Evolutionary conservation across 2,888 invertebrate species (phyloP), one percentile per base, ranked within the genome.

Genomic region (Synergus gifuensis): DNA sequence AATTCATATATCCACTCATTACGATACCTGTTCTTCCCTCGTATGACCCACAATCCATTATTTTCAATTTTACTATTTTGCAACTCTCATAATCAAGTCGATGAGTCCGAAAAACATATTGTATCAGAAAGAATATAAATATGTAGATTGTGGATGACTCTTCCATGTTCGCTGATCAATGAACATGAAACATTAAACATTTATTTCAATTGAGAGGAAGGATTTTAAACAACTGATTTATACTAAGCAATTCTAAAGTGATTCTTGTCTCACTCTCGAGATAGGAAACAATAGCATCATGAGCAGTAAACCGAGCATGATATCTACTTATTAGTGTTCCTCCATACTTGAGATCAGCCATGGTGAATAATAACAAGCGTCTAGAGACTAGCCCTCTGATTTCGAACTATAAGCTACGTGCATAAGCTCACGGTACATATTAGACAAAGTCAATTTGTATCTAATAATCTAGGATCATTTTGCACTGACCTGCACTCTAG

Each of bases 1-100:
- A 80, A 85, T 84, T 79, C 80, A 81, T 81, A 79, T 28, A 5
- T 76, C 64, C 83, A n/a, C 77, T 76, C 80, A 84, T 86, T 84
- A 85, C 76, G 82, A 83, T 84, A 81, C 82, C 58, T 80, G 79
- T 81, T 80, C 82, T 77, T 78, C 73, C 73, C 42, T 69, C 12
- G 16, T 62, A 76, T 82, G 84, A 83, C 82, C 84, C 62, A 76
- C 18, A 77, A 54, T 78, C 79, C 79, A 83, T 83, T 80, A 82
- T 84, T 81, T 78, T 82, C 78, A 79, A 81, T 84, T 83, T 83
- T 82, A 84, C 78, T 60, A 54, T 73, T 73, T 77, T 79, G 77
- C 69, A 84, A 84, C 83, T 82, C 66, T 66, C 22, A 44, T 54
- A n/a, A 2, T n/a, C 54, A 9, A 16, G 8, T 7, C n/a, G 8